A percentile compares a stretch with the other conserved stretches of the same genome.
These are phyloP conservation scores for Falcunculus frontatus DNA, from an alignment of 2,113 vertebrate genomes.

Conservation along the genomic window DNA sequence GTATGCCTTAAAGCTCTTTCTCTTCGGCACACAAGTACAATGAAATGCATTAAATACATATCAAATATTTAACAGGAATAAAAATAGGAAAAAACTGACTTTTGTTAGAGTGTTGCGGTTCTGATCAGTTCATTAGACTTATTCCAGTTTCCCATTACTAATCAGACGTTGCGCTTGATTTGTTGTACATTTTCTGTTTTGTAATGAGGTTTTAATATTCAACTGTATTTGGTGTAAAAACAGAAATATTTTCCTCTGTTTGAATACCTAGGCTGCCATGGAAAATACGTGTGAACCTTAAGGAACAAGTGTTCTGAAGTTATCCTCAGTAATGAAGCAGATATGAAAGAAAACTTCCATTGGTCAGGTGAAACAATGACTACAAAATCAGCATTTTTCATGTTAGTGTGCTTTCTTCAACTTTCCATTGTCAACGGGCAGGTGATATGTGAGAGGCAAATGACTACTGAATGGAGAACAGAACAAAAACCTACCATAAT, in stretches of 20 bases:
- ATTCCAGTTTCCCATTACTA: not conserved
- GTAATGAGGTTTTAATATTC: not conserved
- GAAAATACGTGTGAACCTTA: not conserved
- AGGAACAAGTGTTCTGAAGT: not conserved
- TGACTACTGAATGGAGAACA: slow-evolving; percentile 67
- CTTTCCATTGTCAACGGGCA: slow-evolving; percentile 23
- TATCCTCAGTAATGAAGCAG: not conserved
- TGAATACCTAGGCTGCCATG: not conserved
- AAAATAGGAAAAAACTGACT: not conserved
- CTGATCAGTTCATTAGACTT: not conserved
- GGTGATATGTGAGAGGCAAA: slow-evolving; percentile 60
- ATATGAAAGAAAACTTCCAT: not conserved
- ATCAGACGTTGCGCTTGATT: not conserved
- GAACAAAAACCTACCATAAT: slow-evolving; percentile 52
- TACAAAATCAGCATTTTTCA: not conserved
- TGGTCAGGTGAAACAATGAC: not conserved
- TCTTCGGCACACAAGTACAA: not conserved
- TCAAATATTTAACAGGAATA: not conserved
- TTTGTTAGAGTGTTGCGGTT: not conserved
- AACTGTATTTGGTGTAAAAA: not conserved
- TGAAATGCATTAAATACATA: not conserved
- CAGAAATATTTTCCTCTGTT: not conserved
- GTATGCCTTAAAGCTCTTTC: not conserved
- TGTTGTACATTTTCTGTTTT: not conserved
- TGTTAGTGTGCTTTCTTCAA: not conserved